A percentile compares a stretch with the other conserved stretches of the same genome.
phyloP scores from a whole-genome alignment of 2,797 vertebrate species.

The Arrhamphus sclerolepis region DNA sequence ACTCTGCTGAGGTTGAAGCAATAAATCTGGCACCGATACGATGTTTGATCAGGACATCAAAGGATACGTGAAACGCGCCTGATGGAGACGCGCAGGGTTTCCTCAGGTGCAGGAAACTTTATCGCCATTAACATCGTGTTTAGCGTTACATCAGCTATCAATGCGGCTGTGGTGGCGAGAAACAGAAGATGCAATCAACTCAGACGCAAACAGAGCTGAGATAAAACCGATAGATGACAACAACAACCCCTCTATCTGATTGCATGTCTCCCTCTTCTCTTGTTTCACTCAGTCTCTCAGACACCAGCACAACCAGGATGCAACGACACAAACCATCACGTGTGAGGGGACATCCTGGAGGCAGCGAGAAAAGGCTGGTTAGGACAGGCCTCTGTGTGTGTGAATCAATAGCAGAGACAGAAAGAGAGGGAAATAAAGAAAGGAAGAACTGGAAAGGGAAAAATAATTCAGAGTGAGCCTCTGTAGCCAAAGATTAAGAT shows the following conservation, averaged over 20 bases:
- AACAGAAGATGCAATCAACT: slow-evolving; percentile 60
- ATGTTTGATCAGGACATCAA: slow-evolving; percentile 77
- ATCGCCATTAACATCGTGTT: slow-evolving; percentile 61
- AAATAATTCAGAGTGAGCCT: slow-evolving; percentile 36
- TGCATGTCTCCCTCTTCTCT: slow-evolving; percentile 54
- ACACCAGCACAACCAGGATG: slow-evolving; percentile 24
- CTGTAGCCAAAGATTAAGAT: slow-evolving; percentile 80
- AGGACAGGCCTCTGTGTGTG: slow-evolving; percentile 29
- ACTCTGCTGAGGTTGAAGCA: slow-evolving; percentile 45
- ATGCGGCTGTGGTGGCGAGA: slow-evolving; percentile 26
- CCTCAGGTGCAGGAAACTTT: slow-evolving; percentile 41
- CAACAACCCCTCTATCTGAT: slow-evolving; percentile 68
- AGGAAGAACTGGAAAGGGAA: neutral
- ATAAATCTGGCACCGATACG: slow-evolving; percentile 49
- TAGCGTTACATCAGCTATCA: slow-evolving; percentile 57
- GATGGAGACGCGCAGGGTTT: slow-evolving; percentile 53
- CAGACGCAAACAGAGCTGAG: slow-evolving; percentile 38
- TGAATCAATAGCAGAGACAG: slow-evolving; percentile 13
- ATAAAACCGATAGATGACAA: slow-evolving; percentile 68
- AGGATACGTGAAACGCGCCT: slow-evolving; percentile 61
- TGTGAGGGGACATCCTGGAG: slow-evolving; percentile 32
- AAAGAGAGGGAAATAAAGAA: slow-evolving; percentile 15
- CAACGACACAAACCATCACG: slow-evolving; percentile 24
- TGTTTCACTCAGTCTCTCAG: slow-evolving; percentile 52
- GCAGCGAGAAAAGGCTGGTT: slow-evolving; percentile 48